Evolutionary conservation across 2,797 vertebrate genomes (phyloP).

Genomic region (Prunella strophiata): DNA sequence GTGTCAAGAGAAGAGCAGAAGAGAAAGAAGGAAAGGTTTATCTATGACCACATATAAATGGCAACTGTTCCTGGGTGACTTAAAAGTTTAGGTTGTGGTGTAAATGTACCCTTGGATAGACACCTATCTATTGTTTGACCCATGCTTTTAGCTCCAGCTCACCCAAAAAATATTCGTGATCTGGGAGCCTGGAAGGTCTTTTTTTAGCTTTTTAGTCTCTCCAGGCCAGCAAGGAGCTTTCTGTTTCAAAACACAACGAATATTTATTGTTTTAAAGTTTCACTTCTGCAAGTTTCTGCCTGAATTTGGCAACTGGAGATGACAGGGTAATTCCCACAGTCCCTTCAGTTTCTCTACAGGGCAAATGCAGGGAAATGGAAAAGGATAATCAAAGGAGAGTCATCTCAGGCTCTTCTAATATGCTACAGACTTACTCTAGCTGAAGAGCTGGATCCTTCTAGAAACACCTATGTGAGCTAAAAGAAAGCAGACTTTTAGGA

Average conservation of each 20-base stretch:
- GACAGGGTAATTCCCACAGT: neutral
- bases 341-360: neutral
- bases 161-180: neutral
- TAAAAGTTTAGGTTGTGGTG: neutral
- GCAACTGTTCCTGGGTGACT: neutral
- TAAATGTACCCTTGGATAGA: neutral
- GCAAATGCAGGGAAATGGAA: neutral
- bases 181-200: neutral
- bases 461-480: neutral
- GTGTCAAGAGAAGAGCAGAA: neutral
- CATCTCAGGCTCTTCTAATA: neutral
- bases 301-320: neutral
- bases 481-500: neutral
- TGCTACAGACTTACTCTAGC: neutral
- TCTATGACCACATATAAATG: neutral
- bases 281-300: neutral
- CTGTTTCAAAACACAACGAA: neutral
- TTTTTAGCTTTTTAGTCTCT: neutral
- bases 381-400: neutral
- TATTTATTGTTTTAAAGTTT: neutral
- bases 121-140: neutral
- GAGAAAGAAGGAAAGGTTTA: neutral
- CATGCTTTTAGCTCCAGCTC: neutral
- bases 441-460: neutral
- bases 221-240: neutral